Evolutionary conservation across 2,888 invertebrate genomes (phyloP), one percentile per base, ranked within the genome.

Genomic region (Torymus tubicola): DNA sequence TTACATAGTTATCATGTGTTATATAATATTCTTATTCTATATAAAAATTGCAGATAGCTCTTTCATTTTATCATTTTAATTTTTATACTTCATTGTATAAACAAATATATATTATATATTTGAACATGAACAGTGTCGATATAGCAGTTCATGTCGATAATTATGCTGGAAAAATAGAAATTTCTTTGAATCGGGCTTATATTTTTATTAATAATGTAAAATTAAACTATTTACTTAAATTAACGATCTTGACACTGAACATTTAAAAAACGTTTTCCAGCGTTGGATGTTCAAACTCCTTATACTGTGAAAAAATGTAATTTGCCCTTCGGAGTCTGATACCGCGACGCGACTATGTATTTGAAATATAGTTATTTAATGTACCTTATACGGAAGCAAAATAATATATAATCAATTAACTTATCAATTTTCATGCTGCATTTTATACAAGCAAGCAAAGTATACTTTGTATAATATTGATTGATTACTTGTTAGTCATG

Each of bases 381-480:
- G 42, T 70, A 69, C 53, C 69, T 76, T 50, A 24, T 21, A 57
- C 10, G 11, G 42, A 68, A 68, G 14, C 2, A 77, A 76, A 70
- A 61, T 21, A 69, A 14, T 53, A 57, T 70, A 63, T 63, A 71
- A 76, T 69, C 60, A 58, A 50, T 57, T 75, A 31, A 42, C 50
- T 77, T 70, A 64, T 13, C 13, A 16, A 31, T 57, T 77, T 74
- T 67, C 13, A 75, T 67, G 24, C 57, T 70, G 70, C 77, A 77
- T 77, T 77, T 76, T 64, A 63, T 77, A 64, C 64, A 58, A 70
- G 69, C 55, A 42, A n/a, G 69, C 55, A 42, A 13, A 68, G n/a
- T 53, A 68, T 76, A 69, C 61, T 76, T 76, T 63, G n/a, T 58
- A 74, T 2, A 57, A 75, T 5, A 57, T 57, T 64, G 21, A 58